phyloP scores from a whole-genome alignment of 2,113 vertebrate species.

The Formicarius rufipectus region DNA sequence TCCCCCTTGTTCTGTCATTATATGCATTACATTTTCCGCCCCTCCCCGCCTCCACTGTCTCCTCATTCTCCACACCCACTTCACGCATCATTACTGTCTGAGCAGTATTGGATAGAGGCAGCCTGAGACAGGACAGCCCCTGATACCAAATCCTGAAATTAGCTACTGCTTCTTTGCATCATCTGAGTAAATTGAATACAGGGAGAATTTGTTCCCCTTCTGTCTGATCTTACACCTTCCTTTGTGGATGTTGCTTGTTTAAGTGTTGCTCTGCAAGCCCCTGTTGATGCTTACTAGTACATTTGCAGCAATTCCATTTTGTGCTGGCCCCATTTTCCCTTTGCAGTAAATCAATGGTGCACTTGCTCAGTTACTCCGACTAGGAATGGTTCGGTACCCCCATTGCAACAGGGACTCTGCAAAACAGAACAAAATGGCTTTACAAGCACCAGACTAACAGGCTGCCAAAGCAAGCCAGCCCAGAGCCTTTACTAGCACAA shows the following conservation, averaged over 20 bases:
- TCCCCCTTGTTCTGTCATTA: neutral
- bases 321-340: neutral
- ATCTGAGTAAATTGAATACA: neutral
- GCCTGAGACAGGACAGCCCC: neutral
- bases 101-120: neutral
- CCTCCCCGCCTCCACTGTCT: neutral
- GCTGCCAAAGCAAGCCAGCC: rapidly evolving
- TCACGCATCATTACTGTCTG: neutral
- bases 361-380: neutral
- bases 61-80: neutral
- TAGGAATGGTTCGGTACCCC: neutral
- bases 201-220: neutral
- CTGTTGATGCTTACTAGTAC: neutral
- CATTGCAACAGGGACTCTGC: neutral
- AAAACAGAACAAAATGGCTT: neutral
- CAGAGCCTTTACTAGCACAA: neutral
- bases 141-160: neutral
- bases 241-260: neutral
- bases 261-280: neutral
- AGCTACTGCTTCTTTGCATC: neutral
- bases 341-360: neutral
- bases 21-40: neutral
- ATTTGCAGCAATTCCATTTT: neutral
- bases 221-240: neutral
- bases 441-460: neutral